A percentile compares a stretch with the other conserved stretches of the same genome.
These are phyloP conservation scores for Potamarius usumacintae DNA, from an alignment of 2,113 vertebrate genomes.

Conservation along the genomic window DNA sequence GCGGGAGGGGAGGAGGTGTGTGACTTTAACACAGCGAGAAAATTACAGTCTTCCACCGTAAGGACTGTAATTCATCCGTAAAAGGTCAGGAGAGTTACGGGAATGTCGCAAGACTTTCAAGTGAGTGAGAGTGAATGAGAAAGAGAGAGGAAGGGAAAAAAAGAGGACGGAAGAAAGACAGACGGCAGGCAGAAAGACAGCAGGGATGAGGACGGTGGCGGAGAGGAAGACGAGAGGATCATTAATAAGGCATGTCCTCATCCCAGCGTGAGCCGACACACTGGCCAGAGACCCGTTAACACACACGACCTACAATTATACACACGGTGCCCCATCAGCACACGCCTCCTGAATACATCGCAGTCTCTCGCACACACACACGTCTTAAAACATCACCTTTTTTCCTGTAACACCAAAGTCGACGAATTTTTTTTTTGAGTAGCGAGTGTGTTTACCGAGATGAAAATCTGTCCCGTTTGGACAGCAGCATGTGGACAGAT, in stretches of 20 bases:
- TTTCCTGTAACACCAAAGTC: not conserved
- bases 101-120: slow-evolving; percentile 18
- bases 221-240: slow-evolving; percentile 2
- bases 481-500: not conserved
- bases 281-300: slow-evolving; percentile 21
- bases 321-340: not conserved
- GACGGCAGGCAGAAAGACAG: slow-evolving; percentile 19
- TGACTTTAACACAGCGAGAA: slow-evolving; percentile 38
- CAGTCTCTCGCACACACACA: too few species aligned
- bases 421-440: not conserved
- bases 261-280: slow-evolving; percentile 3
- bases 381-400: not conserved
- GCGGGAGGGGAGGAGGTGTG: not conserved
- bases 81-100: slow-evolving; percentile 20
- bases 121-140: not conserved
- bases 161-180: not conserved
- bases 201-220: not conserved
- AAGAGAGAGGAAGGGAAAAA: not conserved
- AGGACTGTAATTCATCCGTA: slow-evolving; percentile 32
- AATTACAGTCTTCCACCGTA: slow-evolving; percentile 38
- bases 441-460: not conserved
- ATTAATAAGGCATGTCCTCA: slow-evolving; percentile 30
- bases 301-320: slow-evolving; percentile 6
- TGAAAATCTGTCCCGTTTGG: not conserved
- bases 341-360: not conserved